Evolutionary conservation across 2,113 vertebrate species (phyloP), one percentile per base, ranked within the genome.

Genomic region (Amia ocellicauda): DNA sequence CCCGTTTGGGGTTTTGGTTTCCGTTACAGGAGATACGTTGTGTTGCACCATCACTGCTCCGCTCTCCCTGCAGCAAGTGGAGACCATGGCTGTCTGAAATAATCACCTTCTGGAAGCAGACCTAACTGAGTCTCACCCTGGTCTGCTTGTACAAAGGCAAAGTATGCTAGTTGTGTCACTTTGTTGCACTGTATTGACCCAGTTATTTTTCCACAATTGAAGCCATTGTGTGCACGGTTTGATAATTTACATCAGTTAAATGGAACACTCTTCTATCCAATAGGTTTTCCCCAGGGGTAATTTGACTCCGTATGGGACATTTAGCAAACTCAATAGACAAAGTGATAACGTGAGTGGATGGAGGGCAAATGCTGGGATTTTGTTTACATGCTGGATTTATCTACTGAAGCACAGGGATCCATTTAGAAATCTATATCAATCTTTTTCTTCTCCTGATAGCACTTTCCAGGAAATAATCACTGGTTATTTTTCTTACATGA

Each of bases 251-350:
- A 73, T 75, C 67, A 67, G 77, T 78, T 84, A 85, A 89, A 86
- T 78, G 72, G 78, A 70, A 82, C 76, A 76, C 77, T 82, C 78
- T 78, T 83, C 79, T 78, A 62, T 80, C 62, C 80, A 73, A 82
- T 85, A 75, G 76, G 76, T 76, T 68, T 63, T 78, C 67, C 67
- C 81, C 84, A 65, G 78, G 83, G 81, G 75, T 61, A 78, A 82
- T 81, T 80, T 81, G 69, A 52, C 72, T 80, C 73, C 73, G 71
- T 80, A 78, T 76, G 57, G 73, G 78, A 70, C 66, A 62, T 83
- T 83, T 76, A 69, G 81, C 78, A 80, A 84, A 81, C 78, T 82
- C 78, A 80, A 84, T 80, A 83, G 78, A 73, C 77, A 80, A 58
- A 71, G 71, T 80, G 74, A 75, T 80, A 77, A 68, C 63, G 76